A percentile compares a stretch with the other conserved stretches of the same genome.
Conservation (phyloP, 2,888 invertebrate species). For the Abscondita cerata region DNA sequence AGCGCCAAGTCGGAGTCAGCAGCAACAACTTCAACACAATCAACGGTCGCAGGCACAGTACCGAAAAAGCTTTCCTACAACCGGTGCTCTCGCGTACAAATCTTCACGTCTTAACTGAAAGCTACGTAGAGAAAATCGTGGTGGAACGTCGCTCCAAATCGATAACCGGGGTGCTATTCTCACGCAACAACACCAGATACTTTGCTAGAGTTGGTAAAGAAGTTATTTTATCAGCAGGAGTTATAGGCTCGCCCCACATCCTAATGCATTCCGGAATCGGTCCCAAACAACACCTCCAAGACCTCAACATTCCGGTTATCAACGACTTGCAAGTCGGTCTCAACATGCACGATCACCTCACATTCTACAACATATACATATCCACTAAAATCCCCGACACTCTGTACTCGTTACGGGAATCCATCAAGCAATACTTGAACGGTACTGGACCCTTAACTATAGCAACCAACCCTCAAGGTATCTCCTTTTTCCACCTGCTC, state of each 20-base stretch:
- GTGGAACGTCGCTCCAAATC: constrained; percentile 60
- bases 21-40: constrained; percentile 67
- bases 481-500: constrained; percentile 20
- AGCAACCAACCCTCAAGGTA: constrained; percentile 39
- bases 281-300: constrained; percentile 38
- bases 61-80: constrained; percentile 67
- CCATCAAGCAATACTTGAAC: constrained; percentile 33
- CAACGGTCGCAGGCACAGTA: constrained; percentile 65
- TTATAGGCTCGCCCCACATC: constrained; percentile 65
- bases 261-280: constrained; percentile 48
- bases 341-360: constrained; percentile 42
- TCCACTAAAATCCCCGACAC: constrained; percentile 61
- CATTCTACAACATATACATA: constrained; percentile 35
- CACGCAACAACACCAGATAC: constrained; percentile 56
- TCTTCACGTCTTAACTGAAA: constrained; percentile 64
- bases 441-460: constrained; percentile 38
- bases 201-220: constrained; percentile 67
- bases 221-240: constrained; percentile 77
- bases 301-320: constrained; percentile 38
- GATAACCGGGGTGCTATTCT: constrained; percentile 65
- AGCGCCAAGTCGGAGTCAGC: constrained; percentile 67
- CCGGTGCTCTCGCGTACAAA: constrained; percentile 62
- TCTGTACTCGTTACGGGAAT: neutral
- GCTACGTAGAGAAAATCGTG: constrained; percentile 63
- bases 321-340: constrained; percentile 41